These are phyloP conservation scores for Cephus nigrinus DNA, from an alignment of 2,888 invertebrate species.

Conservation along the genomic window DNA sequence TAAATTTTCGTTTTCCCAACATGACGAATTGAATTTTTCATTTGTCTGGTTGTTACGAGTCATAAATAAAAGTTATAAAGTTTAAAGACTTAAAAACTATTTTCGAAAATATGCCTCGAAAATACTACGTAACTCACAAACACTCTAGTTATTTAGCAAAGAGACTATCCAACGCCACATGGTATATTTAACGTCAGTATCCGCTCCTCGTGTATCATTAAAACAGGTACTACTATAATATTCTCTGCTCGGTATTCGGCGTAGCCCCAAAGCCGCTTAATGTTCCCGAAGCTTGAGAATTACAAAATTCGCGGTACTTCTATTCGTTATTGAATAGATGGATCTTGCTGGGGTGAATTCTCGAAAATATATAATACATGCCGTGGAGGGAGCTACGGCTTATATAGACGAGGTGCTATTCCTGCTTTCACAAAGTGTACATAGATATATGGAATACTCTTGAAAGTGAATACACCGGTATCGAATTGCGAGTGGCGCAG, in stretches of 20 bases:
- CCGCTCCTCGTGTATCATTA: background rate
- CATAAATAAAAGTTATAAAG: background rate
- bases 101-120: background rate
- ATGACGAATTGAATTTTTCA: background rate
- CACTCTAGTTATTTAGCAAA: background rate
- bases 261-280: background rate
- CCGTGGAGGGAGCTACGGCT: background rate
- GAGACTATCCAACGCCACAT: background rate
- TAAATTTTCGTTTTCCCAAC: background rate
- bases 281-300: background rate
- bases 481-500: conserved; percentile 46
- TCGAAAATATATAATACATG: background rate
- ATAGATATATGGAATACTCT: conserved; percentile 42
- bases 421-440: background rate
- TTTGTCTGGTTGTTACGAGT: background rate
- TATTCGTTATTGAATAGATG: background rate
- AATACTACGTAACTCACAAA: background rate
- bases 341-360: background rate
- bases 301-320: background rate
- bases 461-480: conserved; percentile 56
- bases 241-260: background rate
- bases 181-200: background rate
- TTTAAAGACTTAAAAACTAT: background rate
- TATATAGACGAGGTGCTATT: background rate
- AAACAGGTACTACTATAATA: background rate